A percentile compares a stretch with the other conserved stretches of the same genome.
These are phyloP conservation scores for Sinosuthora webbiana DNA, from an alignment of 2,113 vertebrate species.

Conservation along the genomic window DNA sequence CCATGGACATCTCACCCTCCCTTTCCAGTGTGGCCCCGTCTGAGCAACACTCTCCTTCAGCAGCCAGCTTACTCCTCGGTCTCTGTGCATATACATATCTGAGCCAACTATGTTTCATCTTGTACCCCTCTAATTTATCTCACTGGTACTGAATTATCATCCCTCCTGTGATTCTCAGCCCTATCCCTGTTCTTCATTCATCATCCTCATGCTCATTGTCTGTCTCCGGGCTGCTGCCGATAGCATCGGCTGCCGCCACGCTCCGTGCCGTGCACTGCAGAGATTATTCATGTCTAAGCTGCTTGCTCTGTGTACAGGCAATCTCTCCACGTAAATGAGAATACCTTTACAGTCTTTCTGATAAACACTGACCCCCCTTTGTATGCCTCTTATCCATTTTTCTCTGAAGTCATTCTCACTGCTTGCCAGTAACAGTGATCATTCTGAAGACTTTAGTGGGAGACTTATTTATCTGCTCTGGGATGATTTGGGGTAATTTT, in stretches of 20 bases:
- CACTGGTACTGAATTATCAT: background rate
- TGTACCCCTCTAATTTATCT: conserved; percentile 12
- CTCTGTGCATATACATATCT: background rate
- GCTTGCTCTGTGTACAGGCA: background rate
- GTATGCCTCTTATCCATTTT: background rate
- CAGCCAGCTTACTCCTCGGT: background rate
- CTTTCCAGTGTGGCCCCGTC: fast-evolving
- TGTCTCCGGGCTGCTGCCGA: background rate
- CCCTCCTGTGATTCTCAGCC: background rate
- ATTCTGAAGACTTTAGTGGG: background rate
- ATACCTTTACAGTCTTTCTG: conserved; percentile 6
- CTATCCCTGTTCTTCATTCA: background rate
- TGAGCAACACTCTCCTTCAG: background rate
- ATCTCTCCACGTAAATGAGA: background rate
- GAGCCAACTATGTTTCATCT: background rate
- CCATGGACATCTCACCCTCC: background rate
- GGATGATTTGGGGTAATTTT: background rate
- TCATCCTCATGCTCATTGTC: background rate
- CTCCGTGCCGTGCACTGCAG: background rate
- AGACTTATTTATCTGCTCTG: background rate
- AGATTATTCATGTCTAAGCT: background rate
- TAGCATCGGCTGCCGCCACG: background rate
- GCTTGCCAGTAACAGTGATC: background rate
- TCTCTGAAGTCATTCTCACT: background rate
- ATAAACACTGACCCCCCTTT: background rate